These are phyloP conservation scores for Achatina immaculata DNA, from an alignment of 1,140 invertebrate species.

Conservation along the genomic window DNA sequence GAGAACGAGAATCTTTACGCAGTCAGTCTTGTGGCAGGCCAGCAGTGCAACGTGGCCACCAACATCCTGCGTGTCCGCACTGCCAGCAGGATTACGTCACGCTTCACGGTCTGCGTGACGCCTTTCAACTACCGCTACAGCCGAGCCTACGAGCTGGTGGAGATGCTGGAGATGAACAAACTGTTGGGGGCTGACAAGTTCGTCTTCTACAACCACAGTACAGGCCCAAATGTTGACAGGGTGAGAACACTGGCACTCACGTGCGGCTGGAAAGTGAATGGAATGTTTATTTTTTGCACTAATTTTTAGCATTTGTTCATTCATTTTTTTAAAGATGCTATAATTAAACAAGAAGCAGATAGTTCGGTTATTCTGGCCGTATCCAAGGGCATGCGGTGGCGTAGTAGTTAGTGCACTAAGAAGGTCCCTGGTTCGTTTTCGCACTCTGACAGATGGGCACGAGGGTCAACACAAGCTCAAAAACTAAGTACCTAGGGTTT, in stretches of 20 bases:
- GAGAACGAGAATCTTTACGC: not conserved
- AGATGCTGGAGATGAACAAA: constrained; percentile 91
- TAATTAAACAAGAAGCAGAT: no score
- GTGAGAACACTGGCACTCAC: constrained; percentile 49
- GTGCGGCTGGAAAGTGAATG: no score
- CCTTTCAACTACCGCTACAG: constrained; percentile 93
- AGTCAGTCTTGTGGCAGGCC: not conserved
- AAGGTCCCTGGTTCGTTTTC: no score
- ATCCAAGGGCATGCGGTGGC: no score
- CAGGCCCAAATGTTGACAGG: constrained; percentile 80
- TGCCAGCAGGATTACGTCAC: not conserved
- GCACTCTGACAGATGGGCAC: no score
- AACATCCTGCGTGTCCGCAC: not conserved
- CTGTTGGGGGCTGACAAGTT: constrained; percentile 89
- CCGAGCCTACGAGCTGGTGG: constrained; percentile 81
- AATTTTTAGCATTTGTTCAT: no score
- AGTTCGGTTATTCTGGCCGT: no score
- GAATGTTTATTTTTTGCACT: no score
- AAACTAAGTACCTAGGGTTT: no score
- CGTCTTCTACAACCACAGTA: constrained; percentile 92
- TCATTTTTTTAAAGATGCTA: no score
- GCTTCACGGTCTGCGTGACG: constrained; percentile 91
- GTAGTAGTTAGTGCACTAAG: no score
- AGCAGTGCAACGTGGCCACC: not conserved
- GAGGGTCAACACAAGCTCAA: no score